These are phyloP conservation scores for Puffinus mauretanicus DNA, from an alignment of 2,113 vertebrate genomes.

Conservation along the genomic window DNA sequence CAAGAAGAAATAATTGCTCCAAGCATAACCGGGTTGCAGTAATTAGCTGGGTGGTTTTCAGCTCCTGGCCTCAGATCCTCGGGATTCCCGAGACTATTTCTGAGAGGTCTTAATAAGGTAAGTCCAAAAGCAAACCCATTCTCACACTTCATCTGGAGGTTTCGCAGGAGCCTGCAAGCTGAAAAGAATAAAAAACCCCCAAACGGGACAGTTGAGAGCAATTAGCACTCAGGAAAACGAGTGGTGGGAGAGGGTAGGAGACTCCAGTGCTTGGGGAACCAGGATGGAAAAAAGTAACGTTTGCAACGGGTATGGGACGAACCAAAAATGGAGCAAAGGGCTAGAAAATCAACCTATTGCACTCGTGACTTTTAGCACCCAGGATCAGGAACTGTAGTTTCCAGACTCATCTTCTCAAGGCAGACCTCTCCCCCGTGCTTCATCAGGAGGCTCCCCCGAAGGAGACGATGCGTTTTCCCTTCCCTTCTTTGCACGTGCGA, in stretches of 20 bases:
- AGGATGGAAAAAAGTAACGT: rapidly evolving
- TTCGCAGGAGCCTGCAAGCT: background rate
- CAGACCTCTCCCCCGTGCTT: background rate
- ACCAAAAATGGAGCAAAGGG: background rate
- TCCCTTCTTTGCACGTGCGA: rapidly evolving
- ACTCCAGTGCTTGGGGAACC: rapidly evolving
- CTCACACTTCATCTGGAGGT: background rate
- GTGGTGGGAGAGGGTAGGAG: background rate
- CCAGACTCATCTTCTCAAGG: background rate
- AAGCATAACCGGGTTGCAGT: rapidly evolving
- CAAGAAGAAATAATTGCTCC: background rate
- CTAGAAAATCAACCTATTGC: background rate
- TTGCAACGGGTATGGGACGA: background rate
- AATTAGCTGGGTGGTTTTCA: background rate
- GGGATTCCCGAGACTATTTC: background rate
- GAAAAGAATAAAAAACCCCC: background rate
- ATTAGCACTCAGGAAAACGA: background rate
- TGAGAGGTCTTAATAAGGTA: background rate
- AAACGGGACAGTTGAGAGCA: background rate
- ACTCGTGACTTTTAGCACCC: rapidly evolving
- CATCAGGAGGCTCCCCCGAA: rapidly evolving
- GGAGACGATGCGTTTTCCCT: rapidly evolving
- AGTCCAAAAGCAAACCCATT: background rate
- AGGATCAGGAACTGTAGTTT: rapidly evolving
- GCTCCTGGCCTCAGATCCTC: rapidly evolving